Base-by-base conservation (phyloP, 2,797 vertebrate species). In the Cirrhinus molitorella region DNA sequence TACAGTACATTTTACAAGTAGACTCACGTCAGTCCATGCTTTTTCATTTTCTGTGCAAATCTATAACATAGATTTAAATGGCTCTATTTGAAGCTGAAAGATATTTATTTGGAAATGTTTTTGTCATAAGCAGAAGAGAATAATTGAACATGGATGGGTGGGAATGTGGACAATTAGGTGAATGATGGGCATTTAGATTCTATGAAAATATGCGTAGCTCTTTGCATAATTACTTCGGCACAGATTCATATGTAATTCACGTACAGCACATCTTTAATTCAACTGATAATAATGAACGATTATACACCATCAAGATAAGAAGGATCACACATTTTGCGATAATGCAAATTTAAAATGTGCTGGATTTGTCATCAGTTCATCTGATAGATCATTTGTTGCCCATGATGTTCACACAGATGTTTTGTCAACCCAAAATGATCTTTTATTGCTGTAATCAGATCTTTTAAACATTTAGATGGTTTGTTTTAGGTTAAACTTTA, bases 401-500 rank as follows among this genome's bases (percentile, higher is more conserved):
- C 14, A 67, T 0, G 1, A 67, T 75, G 13, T 77, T 43, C 4
- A 19, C 53, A 76, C 34, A 61, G 34, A 45, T 76, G 73, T 21
- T 45, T 61, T 17, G 8, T 61, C 53, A 59, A 25, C 31, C 14
- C 21, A 23, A 53, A 57, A 37, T 5, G 12, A 4, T 16, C 3
- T 59, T 61, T 28, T 28, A 59, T 43, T n/a, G 1, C 6, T 13
- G 8, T 40, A 14, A 75, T 75, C 6, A n/a, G 8, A 23, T 4
- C 21, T 40, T 73, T n/a, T 34, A 34, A 55, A 53, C n/a, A 45
- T 28, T 77, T 7, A 75, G 11, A n/a, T 10, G 37, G 13, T 25
- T 61, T 61, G 55, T 28, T 67, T 45, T 67, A 17, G 16, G n/a
- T n/a, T n/a, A 66, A 78, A 79, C 31, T 47, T n/a, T n/a, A n/a